Evolutionary conservation across 2,888 invertebrate species (phyloP).

Genomic region (Oxycera nigricornis): DNA sequence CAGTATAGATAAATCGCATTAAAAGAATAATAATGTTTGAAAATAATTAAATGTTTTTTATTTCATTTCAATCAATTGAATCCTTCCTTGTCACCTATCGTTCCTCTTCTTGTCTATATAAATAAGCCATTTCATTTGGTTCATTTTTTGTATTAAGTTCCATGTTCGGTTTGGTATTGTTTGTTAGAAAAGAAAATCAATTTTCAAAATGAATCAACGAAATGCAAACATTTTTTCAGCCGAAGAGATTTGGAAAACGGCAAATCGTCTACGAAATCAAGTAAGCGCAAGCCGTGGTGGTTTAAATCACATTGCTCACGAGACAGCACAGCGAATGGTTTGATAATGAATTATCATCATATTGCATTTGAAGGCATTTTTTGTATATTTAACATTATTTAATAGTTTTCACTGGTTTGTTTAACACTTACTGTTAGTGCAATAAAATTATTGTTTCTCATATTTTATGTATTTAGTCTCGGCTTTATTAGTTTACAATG

Average conservation of each 20-base stretch:
- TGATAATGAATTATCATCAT: no score
- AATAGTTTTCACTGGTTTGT: constrained; percentile 14
- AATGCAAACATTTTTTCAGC: constrained; percentile 32
- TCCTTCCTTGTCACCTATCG: constrained; percentile 23
- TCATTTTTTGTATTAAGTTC: constrained; percentile 3
- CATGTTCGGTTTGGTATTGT: background rate
- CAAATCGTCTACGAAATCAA: constrained; percentile 2
- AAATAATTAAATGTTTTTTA: constrained; percentile 34
- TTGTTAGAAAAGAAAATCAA: background rate
- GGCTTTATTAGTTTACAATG: background rate
- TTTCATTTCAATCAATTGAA: constrained; percentile 18
- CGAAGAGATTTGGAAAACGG: constrained; percentile 6
- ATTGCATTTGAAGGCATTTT: background rate
- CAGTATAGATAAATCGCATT: constrained; percentile 31
- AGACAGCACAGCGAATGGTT: constrained; percentile 39
- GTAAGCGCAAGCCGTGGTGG: background rate
- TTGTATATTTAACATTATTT: background rate
- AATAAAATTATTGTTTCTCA: constrained; percentile 22
- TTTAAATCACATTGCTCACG: constrained; percentile 30
- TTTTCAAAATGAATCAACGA: constrained; percentile 31
- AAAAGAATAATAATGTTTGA: constrained; percentile 18
- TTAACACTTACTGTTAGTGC: constrained; percentile 22
- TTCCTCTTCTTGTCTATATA: constrained; percentile 12
- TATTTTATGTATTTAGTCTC: background rate
- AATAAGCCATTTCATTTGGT: constrained; percentile 46